A percentile compares a stretch with the other conserved stretches of the same genome.
Conservation (phyloP, 2,113 vertebrate species). For the Equus przewalskii region DNA sequence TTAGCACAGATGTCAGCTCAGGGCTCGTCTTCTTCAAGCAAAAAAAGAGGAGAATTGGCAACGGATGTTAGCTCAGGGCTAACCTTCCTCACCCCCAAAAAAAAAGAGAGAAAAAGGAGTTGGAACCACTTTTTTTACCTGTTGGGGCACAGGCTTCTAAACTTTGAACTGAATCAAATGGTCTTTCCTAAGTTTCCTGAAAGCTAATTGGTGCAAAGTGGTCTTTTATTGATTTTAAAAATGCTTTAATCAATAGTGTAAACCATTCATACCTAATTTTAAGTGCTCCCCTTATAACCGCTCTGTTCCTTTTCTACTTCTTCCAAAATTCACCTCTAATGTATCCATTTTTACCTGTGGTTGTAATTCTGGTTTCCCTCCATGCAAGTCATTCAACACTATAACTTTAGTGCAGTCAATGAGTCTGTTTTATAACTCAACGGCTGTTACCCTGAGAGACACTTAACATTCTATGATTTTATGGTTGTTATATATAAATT, state of each 20-base stretch:
- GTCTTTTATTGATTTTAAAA: constrained; percentile 83
- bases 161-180: constrained; percentile 74
- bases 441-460: not conserved
- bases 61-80: too few species aligned
- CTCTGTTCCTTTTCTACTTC: constrained; percentile 69
- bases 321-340: constrained; percentile 72
- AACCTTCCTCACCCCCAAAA: too few species aligned
- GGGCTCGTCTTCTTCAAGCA: too few species aligned
- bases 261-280: constrained; percentile 80
- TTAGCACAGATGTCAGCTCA: too few species aligned
- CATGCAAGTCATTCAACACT: constrained; percentile 20
- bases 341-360: constrained; percentile 60
- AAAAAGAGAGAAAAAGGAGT: constrained; percentile 19
- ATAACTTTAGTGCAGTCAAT: not conserved
- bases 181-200: constrained; percentile 68
- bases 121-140: constrained; percentile 10
- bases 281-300: constrained; percentile 65
- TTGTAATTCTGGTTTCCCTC: constrained; percentile 35
- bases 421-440: not conserved
- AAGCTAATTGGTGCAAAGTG: constrained; percentile 77
- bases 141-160: constrained; percentile 63
- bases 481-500: not conserved
- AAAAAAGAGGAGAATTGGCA: too few species aligned
- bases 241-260: constrained; percentile 85
- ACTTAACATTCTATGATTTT: not conserved